Percentiles rank a stretch among this genome's conserved stretches.
Evolutionary conservation across 2,113 vertebrate species (phyloP).

Genomic region (Mirounga angustirostris): DNA sequence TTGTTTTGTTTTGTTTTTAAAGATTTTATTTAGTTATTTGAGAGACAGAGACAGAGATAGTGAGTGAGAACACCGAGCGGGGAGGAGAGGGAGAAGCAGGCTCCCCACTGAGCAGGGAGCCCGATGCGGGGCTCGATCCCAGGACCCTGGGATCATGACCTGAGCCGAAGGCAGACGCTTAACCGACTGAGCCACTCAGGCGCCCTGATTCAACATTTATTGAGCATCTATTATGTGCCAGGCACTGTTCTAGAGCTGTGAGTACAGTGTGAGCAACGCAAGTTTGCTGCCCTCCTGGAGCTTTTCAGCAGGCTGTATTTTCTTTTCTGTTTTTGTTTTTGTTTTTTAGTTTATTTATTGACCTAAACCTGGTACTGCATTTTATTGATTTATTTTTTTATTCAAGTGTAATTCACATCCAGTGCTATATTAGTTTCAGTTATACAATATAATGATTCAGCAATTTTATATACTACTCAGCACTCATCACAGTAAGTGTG

Average conservation of each 20-base stretch:
- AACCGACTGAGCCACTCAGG: no score
- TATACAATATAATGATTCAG: not conserved
- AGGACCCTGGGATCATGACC: no score
- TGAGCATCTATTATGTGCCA: no score
- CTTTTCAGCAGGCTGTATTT: not conserved
- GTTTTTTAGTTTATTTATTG: not conserved
- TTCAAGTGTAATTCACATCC: not conserved
- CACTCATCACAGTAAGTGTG: not conserved
- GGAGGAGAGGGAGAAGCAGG: no score
- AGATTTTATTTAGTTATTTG: no score
- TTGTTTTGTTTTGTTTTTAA: no score
- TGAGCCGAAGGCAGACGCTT: no score
- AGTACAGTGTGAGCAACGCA: not conserved
- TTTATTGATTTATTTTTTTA: not conserved
- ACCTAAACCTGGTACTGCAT: not conserved
- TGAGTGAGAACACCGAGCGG: no score
- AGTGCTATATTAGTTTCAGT: not conserved
- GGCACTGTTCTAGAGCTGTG: not conserved
- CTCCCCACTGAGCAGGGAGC: no score
- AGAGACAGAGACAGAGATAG: no score
- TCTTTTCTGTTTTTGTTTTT: not conserved
- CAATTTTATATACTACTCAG: not conserved
- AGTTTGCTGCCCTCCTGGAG: rapidly evolving
- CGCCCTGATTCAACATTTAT: not conserved
- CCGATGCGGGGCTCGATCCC: no score